Percentiles rank a stretch among this genome's conserved stretches.
Conservation (phyloP, 2,113 vertebrate species). For the Oncorhynchus tshawytscha region DNA sequence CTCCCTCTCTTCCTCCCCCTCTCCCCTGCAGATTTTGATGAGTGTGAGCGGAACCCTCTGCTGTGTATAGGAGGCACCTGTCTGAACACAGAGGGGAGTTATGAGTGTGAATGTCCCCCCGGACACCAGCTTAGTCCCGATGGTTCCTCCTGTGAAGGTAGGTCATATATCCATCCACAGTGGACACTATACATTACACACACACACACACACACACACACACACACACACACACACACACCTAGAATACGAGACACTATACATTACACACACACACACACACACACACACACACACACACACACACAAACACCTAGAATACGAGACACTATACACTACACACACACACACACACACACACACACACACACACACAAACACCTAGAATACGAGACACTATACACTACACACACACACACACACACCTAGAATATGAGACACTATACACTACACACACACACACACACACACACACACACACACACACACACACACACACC, state of each 20-base stretch:
- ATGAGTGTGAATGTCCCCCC: slow-evolving; percentile 84
- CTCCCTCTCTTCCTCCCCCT: background rate
- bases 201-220: background rate
- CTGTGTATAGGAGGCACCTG: slow-evolving; percentile 88
- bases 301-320: background rate
- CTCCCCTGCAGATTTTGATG: slow-evolving; percentile 80
- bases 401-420: background rate
- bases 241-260: background rate
- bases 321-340: no score
- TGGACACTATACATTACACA: background rate
- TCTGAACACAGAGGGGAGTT: slow-evolving; percentile 89
- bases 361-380: background rate
- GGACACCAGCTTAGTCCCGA: slow-evolving; percentile 80
- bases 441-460: no score
- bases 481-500: background rate
- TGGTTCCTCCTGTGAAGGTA: slow-evolving; percentile 85
- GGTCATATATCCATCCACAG: background rate
- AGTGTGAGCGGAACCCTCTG: slow-evolving; percentile 85
- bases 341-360: background rate
- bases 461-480: background rate
- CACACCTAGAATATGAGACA: background rate
- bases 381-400: background rate
- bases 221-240: background rate
- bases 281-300: background rate
- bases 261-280: background rate